Percentiles rank a stretch among this genome's conserved stretches.
Evolutionary conservation across 2,888 invertebrate species (phyloP).

Genomic region (Lagria hirta): DNA sequence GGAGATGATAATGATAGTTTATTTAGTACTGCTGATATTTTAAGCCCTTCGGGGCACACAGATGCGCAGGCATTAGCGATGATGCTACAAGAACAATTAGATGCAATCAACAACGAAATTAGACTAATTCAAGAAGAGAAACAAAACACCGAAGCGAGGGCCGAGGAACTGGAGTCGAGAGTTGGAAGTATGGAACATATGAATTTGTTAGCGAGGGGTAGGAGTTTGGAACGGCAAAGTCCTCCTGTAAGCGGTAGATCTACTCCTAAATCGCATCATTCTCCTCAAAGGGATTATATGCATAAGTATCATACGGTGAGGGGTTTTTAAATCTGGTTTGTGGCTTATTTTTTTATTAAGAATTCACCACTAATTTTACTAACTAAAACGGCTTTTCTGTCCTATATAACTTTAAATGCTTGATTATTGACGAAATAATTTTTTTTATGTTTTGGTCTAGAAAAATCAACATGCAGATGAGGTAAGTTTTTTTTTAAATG

Average conservation of each 20-base stretch:
- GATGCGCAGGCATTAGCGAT: conserved; percentile 97
- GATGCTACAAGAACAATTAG: conserved; percentile 98
- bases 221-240: conserved; percentile 70
- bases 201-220: conserved; percentile 76
- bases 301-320: conserved; percentile 97
- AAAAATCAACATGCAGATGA: too few species aligned
- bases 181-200: conserved; percentile 95
- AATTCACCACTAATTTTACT: conserved; percentile 29
- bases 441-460: too few species aligned
- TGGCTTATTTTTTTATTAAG: too few species aligned
- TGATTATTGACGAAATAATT: too few species aligned
- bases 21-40: conserved; percentile 71
- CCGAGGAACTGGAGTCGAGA: conserved; percentile 95
- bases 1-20: conserved; percentile 76
- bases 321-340: conserved; percentile 14
- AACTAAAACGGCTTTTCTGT: neutral
- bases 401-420: neutral
- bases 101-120: conserved; percentile 99
- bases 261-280: conserved; percentile 77
- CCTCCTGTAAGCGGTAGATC: conserved; percentile 89
- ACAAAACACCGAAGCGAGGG: conserved; percentile 93
- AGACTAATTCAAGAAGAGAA: conserved; percentile 62
- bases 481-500: too few species aligned
- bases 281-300: conserved; percentile 79
- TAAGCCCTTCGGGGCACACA: conserved; percentile 67